These are phyloP conservation scores for Strigops habroptila DNA, from an alignment of 2,113 vertebrate genomes.

Conservation along the genomic window DNA sequence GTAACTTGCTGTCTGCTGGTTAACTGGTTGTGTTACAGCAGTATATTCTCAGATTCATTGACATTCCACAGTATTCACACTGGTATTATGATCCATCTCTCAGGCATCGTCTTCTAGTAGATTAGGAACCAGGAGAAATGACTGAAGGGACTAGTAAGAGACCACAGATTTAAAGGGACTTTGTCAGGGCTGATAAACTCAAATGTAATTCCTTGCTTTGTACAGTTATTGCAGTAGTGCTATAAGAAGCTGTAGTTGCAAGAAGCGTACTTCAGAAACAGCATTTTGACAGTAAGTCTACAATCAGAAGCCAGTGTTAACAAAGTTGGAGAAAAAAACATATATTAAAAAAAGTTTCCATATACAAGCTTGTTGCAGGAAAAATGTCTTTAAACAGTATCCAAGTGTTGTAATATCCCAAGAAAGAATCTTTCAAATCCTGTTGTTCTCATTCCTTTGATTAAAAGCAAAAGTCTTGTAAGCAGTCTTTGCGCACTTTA, in stretches of 20 bases:
- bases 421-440: neutral
- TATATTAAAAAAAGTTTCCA: neutral
- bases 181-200: neutral
- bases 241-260: neutral
- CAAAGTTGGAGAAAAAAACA: neutral
- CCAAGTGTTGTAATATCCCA: neutral
- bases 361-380: neutral
- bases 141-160: neutral
- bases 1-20: neutral
- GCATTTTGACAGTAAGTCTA: neutral
- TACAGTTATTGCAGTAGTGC: neutral
- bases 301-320: neutral
- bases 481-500: neutral
- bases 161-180: neutral
- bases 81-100: neutral
- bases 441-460: neutral
- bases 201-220: neutral
- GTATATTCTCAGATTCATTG: neutral
- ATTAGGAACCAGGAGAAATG: neutral
- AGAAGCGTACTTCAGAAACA: neutral
- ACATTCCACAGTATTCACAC: neutral
- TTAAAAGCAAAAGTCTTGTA: neutral
- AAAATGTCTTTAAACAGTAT: neutral
- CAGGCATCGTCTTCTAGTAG: neutral
- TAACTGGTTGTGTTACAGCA: neutral